These are phyloP conservation scores for Troglohyphantes excavatus DNA, from an alignment of 2,888 invertebrate genomes.

Conservation along the genomic window DNA sequence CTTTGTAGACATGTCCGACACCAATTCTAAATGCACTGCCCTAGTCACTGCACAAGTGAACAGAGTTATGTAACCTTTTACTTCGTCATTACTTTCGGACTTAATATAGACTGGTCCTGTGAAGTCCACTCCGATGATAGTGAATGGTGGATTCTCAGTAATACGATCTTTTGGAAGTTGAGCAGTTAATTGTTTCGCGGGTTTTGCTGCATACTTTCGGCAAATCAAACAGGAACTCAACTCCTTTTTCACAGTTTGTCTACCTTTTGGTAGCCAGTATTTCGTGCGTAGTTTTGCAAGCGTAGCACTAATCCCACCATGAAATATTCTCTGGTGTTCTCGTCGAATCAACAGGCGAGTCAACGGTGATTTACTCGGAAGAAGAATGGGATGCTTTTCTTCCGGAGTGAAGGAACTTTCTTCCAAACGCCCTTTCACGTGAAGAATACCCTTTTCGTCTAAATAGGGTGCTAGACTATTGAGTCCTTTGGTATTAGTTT, in stretches of 20 bases:
- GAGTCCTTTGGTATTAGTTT: neutral
- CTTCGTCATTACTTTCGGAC: too few relatives aligned
- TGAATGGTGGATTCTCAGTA: neutral
- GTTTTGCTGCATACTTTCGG: neutral
- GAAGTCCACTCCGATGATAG: neutral
- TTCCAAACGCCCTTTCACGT: neutral
- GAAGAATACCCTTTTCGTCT: neutral
- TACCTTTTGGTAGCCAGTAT: neutral
- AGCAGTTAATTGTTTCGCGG: neutral
- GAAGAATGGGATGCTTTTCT: neutral
- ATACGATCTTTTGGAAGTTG: neutral
- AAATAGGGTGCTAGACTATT: neutral
- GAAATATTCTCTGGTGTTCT: neutral
- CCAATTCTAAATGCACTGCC: slow-evolving; percentile 2
- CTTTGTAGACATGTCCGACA: neutral
- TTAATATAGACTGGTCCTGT: neutral
- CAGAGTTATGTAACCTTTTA: neutral
- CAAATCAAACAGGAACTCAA: neutral
- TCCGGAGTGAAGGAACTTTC: neutral
- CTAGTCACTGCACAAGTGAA: neutral
- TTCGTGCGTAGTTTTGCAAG: neutral
- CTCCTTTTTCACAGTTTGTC: neutral
- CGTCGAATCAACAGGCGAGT: neutral
- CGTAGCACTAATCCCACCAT: neutral
- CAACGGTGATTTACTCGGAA: neutral